These are phyloP conservation scores for Xanthostigma xanthostigma DNA, from an alignment of 2,888 invertebrate genomes.

Conservation along the genomic window DNA sequence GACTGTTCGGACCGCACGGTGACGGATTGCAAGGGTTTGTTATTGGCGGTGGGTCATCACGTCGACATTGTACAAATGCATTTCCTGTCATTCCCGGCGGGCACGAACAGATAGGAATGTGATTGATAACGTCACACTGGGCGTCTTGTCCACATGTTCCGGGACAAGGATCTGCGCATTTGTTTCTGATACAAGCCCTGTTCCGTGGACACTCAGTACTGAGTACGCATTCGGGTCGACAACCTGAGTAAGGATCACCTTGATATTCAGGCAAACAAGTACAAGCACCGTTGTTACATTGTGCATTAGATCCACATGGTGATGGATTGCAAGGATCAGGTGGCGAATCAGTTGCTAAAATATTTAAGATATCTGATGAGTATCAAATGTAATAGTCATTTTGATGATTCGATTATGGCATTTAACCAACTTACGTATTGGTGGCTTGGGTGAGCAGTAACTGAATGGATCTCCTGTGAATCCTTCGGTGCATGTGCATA, in stretches of 20 bases:
- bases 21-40: conserved; percentile 47
- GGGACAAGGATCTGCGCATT: conserved; percentile 34
- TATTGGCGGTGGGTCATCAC: conserved; percentile 29
- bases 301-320: conserved; percentile 53
- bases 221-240: conserved; percentile 32
- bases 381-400: conserved; percentile 17
- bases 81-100: conserved; percentile 20
- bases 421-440: conserved; percentile 11
- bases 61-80: conserved; percentile 35
- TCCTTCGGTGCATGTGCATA: conserved; percentile 54
- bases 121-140: conserved; percentile 30
- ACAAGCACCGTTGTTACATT: conserved; percentile 40
- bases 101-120: conserved; percentile 26
- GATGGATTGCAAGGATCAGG: conserved; percentile 42
- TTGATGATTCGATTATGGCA: conserved; percentile 29
- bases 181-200: conserved; percentile 29
- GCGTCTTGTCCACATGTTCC: conserved; percentile 35
- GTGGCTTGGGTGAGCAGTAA: conserved; percentile 28
- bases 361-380: conserved; percentile 4
- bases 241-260: conserved; percentile 31
- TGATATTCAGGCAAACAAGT: conserved; percentile 27
- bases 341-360: conserved; percentile 16
- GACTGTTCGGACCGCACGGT: conserved; percentile 60
- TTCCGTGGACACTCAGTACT: conserved; percentile 30
- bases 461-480: conserved; percentile 61